These are phyloP conservation scores for Hypanus sabinus DNA, from an alignment of 2,113 vertebrate species.

Conservation along the genomic window DNA sequence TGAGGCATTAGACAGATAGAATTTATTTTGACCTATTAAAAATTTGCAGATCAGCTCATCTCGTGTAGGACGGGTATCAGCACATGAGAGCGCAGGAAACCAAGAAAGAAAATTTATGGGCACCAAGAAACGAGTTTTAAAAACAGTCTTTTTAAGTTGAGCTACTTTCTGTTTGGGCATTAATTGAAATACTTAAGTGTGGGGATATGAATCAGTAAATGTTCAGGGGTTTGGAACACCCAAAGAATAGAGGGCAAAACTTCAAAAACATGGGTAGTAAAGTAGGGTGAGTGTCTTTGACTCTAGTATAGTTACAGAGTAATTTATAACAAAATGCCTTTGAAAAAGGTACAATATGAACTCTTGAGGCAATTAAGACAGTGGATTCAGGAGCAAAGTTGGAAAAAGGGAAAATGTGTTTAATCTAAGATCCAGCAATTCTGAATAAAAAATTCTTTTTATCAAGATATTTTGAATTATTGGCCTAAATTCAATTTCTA, in stretches of 20 bases:
- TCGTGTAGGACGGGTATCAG: not conserved
- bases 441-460: not conserved
- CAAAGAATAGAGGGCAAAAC: not conserved
- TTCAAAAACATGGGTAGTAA: not conserved
- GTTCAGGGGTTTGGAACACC: not conserved
- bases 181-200: not conserved
- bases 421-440: not conserved
- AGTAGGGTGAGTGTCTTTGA: not conserved
- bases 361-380: not conserved
- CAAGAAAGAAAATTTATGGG: not conserved
- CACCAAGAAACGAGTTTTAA: not conserved
- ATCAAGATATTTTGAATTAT: not conserved
- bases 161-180: not conserved
- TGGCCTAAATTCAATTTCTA: not conserved
- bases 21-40: not conserved
- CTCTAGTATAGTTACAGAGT: not conserved
- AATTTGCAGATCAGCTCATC: not conserved
- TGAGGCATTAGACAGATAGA: not conserved
- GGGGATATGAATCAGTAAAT: not conserved
- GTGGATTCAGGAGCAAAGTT: not conserved
- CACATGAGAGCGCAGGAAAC: not conserved
- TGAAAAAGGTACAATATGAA: not conserved
- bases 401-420: not conserved
- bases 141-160: not conserved
- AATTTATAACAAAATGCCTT: not conserved